Conservation (phyloP, 2,113 vertebrate species). For the Halcyon malimbica region DNA sequence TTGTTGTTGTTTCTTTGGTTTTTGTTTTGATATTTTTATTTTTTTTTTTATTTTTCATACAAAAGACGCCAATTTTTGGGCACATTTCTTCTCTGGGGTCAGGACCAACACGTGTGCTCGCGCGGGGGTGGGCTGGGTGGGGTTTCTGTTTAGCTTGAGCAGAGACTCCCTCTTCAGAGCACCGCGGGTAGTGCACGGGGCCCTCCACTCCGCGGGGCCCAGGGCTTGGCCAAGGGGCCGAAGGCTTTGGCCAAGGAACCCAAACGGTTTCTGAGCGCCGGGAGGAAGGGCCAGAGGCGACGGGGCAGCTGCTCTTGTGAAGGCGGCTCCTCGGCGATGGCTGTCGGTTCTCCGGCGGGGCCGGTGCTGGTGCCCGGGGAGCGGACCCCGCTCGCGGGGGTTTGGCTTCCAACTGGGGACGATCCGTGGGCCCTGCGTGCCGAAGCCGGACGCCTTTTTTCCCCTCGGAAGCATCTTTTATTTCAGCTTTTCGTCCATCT, state of each 20-base stretch:
- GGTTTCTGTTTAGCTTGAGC: slow-evolving; percentile 57
- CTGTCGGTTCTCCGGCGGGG: too few species aligned
- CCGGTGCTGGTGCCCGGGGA: rapidly evolving
- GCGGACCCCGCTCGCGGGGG: neutral
- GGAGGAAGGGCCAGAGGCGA: neutral
- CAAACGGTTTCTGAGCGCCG: neutral
- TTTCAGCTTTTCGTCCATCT: rapidly evolving
- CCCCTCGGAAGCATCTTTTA: rapidly evolving
- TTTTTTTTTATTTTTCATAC: too few species aligned
- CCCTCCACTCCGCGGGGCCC: neutral
- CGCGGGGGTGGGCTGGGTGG: neutral
- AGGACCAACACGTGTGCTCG: too few species aligned
- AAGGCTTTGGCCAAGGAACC: neutral
- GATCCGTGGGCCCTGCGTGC: neutral
- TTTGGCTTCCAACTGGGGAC: neutral
- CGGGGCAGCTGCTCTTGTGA: neutral
- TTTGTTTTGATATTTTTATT: too few species aligned
- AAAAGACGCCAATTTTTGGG: too few species aligned
- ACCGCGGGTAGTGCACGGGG: slow-evolving; percentile 68
- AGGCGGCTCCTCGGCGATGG: neutral
- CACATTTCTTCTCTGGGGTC: too few species aligned
- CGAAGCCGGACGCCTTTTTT: neutral
- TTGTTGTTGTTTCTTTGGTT: too few species aligned
- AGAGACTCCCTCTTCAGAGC: slow-evolving; percentile 77
- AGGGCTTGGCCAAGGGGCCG: neutral